phyloP scores from a whole-genome alignment of 2,113 vertebrate genomes.

The Heliornis fulica region DNA sequence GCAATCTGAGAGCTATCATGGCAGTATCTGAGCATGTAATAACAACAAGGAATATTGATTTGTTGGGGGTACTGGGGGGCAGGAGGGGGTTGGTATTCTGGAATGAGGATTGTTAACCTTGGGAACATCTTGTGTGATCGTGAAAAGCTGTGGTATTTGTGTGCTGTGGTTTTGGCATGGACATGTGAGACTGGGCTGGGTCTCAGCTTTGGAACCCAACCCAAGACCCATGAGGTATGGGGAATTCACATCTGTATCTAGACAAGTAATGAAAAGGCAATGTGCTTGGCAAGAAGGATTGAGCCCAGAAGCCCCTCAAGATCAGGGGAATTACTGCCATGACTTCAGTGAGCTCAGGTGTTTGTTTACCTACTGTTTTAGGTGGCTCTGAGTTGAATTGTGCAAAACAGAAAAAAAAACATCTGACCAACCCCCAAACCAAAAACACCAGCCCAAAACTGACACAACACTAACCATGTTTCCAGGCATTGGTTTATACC shows the following conservation, averaged over 20 bases:
- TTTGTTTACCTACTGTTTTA: not conserved
- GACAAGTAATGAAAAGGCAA: not conserved
- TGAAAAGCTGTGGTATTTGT: not conserved
- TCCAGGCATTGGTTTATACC: not conserved
- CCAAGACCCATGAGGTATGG: not conserved
- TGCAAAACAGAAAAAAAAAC: not conserved
- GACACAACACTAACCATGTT: not conserved
- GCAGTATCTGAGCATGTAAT: constrained; percentile 6
- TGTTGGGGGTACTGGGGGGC: not conserved
- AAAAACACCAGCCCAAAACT: not conserved
- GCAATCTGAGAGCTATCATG: constrained; percentile 14
- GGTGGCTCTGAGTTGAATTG: not conserved
- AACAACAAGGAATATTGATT: constrained; percentile 38
- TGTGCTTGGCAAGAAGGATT: not conserved
- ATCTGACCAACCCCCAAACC: too few relatives aligned
- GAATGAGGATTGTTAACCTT: constrained; percentile 1
- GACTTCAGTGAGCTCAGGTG: not conserved
- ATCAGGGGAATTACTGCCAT: not conserved
- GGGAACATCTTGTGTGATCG: not conserved
- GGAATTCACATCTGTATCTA: not conserved
- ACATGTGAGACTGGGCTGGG: not conserved
- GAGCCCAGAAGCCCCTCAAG: not conserved
- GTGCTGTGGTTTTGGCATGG: not conserved
- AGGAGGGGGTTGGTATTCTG: not conserved
- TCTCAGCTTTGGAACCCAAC: not conserved